Conservation (phyloP, 2,888 invertebrate genomes). For the Lottia gigantea region DNA sequence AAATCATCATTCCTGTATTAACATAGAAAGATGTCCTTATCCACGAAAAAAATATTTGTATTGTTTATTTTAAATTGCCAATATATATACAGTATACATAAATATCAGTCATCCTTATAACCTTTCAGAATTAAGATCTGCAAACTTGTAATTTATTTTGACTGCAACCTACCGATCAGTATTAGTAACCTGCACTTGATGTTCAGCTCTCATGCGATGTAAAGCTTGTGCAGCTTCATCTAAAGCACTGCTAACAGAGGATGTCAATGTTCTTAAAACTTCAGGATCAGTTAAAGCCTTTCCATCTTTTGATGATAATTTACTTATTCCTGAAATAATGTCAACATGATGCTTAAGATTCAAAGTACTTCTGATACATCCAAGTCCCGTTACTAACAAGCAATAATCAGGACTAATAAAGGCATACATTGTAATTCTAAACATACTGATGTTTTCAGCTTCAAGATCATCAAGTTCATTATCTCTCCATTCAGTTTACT, state of each 20-base stretch:
- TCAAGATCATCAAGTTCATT: too few relatives aligned
- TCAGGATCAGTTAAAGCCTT: slow-evolving; percentile 85
- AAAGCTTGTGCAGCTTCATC: slow-evolving; percentile 97
- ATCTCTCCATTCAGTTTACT: background rate
- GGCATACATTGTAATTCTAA: background rate
- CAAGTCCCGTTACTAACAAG: too few relatives aligned
- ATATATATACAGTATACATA: too few relatives aligned
- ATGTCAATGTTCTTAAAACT: slow-evolving; percentile 86
- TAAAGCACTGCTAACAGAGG: slow-evolving; percentile 91
- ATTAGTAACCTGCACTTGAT: slow-evolving; percentile 71
- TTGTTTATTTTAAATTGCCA: too few relatives aligned
- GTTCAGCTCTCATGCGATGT: slow-evolving; percentile 94
- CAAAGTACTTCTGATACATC: too few relatives aligned
- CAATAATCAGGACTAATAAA: too few relatives aligned
- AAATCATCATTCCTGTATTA: background rate
- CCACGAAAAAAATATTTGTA: too few relatives aligned
- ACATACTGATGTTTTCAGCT: slow-evolving; percentile 3
- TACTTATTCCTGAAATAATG: slow-evolving; percentile 77
- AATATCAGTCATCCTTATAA: too few relatives aligned
- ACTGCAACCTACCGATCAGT: slow-evolving; percentile 33
- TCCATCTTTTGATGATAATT: slow-evolving; percentile 76
- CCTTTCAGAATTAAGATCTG: too few relatives aligned
- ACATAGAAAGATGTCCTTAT: too few relatives aligned
- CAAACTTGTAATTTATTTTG: too few relatives aligned
- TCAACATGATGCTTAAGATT: slow-evolving; percentile 1